Conservation (phyloP, 2,888 invertebrate genomes). For the Cantharis rufa region DNA sequence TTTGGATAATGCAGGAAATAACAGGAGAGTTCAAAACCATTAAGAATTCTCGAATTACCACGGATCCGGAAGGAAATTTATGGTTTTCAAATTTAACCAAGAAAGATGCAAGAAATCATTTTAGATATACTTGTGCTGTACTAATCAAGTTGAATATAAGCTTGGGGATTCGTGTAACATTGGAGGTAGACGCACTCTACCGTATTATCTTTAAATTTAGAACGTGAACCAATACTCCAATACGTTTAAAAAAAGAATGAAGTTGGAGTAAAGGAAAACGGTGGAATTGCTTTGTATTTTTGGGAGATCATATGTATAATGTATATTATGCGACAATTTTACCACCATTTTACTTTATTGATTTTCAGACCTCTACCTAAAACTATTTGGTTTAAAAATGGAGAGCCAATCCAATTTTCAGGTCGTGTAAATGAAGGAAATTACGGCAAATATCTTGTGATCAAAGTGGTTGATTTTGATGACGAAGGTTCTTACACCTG, state of each 20-base stretch:
- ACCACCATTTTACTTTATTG: too few relatives aligned
- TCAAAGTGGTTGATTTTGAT: conserved; percentile 82
- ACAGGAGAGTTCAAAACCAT: conserved; percentile 81
- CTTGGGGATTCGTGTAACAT: conserved; percentile 79
- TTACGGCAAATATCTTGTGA: conserved; percentile 91
- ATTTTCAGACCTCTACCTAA: conserved; percentile 63
- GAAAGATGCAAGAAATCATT: conserved; percentile 79
- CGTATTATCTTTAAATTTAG: conserved; percentile 60
- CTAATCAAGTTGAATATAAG: conserved; percentile 89
- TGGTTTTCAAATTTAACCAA: conserved; percentile 95
- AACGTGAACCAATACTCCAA: too few relatives aligned
- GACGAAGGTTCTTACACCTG: conserved; percentile 94
- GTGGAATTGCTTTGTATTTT: too few relatives aligned
- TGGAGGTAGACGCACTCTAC: conserved; percentile 79
- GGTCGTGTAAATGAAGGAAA: conserved; percentile 82
- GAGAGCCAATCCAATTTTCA: conserved; percentile 67
- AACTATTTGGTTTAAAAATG: conserved; percentile 88
- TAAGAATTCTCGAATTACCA: conserved; percentile 90
- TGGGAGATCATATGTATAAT: too few relatives aligned
- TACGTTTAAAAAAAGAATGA: too few relatives aligned
- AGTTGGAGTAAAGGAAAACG: too few relatives aligned
- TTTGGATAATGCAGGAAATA: conserved; percentile 87
- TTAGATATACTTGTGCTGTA: conserved; percentile 89
- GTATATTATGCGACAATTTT: too few relatives aligned
- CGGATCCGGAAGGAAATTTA: conserved; percentile 93